Percentiles rank a stretch among this genome's conserved stretches.
phyloP scores from a whole-genome alignment of 2,113 vertebrate genomes.

The Chrysochloris asiatica region DNA sequence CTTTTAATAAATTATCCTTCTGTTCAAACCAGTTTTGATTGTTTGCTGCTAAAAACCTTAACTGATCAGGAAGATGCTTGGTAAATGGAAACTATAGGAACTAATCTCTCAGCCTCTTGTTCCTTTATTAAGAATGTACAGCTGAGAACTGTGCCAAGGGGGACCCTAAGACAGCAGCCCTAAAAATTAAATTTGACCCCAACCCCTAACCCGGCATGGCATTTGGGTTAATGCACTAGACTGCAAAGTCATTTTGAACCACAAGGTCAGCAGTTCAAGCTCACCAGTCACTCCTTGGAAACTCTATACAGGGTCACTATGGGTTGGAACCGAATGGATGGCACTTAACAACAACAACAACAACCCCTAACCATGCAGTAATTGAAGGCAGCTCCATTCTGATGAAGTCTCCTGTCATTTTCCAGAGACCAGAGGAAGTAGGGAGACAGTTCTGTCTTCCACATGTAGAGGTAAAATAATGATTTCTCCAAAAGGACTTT shows the following conservation, averaged over 20 bases:
- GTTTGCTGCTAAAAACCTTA: slow-evolving; percentile 61
- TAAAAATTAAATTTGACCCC: slow-evolving; percentile 39
- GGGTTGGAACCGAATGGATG: no score
- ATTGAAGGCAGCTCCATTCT: not conserved
- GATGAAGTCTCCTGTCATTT: slow-evolving; percentile 3
- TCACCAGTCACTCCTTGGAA: no score
- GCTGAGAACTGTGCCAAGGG: slow-evolving; percentile 2
- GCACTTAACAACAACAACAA: no score
- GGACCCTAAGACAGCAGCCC: not conserved
- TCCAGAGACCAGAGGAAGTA: slow-evolving; percentile 15
- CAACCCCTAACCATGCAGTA: not conserved
- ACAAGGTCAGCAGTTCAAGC: no score
- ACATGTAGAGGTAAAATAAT: slow-evolving; percentile 40
- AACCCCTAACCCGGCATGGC: not conserved
- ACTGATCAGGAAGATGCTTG: slow-evolving; percentile 65
- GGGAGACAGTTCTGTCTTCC: not conserved
- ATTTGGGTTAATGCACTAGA: no score
- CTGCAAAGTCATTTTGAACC: no score
- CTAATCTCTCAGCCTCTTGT: slow-evolving; percentile 63
- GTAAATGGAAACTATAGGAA: slow-evolving; percentile 73
- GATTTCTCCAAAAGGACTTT: slow-evolving; percentile 58
- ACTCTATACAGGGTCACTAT: no score
- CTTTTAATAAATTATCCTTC: slow-evolving; percentile 49
- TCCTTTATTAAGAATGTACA: slow-evolving; percentile 57
- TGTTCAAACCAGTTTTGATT: slow-evolving; percentile 56